Evolutionary conservation across 2,797 vertebrate genomes (phyloP).

Genomic region (Chloroceryle amazona): DNA sequence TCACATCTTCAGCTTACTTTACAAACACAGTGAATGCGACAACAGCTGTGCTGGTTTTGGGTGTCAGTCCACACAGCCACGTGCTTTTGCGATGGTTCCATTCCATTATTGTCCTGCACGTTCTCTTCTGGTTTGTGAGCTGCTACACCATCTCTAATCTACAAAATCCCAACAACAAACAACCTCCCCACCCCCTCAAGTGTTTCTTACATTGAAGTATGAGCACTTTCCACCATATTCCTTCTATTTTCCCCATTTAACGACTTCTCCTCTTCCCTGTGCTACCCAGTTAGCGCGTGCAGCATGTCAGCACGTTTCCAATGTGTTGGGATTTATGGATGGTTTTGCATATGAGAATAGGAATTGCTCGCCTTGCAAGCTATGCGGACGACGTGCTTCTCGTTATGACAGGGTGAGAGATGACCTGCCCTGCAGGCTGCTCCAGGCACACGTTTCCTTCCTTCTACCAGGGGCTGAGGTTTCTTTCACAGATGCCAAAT

Average conservation of each 20-base stretch:
- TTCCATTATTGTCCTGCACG: neutral
- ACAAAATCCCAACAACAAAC: neutral
- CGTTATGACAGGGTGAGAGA: slow-evolving; percentile 52
- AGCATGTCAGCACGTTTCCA: neutral
- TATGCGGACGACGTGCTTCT: neutral
- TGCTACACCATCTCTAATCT: neutral
- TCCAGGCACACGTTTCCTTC: neutral
- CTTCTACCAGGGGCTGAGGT: neutral
- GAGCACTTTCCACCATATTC: neutral
- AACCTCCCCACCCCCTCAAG: neutral
- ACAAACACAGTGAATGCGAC: neutral
- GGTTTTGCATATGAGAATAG: slow-evolving; percentile 13
- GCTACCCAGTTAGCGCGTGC: neutral
- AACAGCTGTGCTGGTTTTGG: neutral
- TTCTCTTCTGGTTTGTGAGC: neutral
- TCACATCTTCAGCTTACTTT: neutral
- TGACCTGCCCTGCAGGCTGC: neutral
- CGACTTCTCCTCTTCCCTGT: neutral
- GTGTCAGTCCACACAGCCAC: neutral
- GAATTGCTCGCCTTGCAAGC: slow-evolving; percentile 38
- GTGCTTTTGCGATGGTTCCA: neutral
- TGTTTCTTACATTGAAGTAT: neutral
- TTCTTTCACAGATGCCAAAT: neutral
- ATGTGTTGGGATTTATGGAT: slow-evolving; percentile 31
- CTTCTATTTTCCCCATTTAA: neutral